Evolutionary conservation across 2,888 invertebrate species (phyloP).

Genomic region (Perizoma flavofasciatum): DNA sequence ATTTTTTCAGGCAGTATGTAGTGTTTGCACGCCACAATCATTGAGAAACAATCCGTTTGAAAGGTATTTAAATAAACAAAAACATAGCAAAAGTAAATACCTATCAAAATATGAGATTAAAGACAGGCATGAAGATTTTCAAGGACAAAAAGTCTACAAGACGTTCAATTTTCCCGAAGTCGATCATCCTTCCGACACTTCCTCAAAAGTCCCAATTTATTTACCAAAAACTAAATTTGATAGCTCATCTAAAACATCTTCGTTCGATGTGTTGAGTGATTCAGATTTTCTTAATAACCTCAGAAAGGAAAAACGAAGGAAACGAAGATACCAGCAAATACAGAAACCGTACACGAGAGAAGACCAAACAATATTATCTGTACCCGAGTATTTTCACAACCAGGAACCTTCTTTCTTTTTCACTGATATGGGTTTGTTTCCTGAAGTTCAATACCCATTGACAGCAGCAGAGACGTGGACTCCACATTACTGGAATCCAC

Average conservation of each 20-base stretch:
- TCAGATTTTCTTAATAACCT: constrained; percentile 34
- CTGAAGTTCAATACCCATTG: constrained; percentile 68
- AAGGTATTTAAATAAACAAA: constrained; percentile 15
- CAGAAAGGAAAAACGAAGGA: constrained; percentile 44
- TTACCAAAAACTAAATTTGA: constrained; percentile 15
- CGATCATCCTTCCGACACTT: constrained; percentile 47
- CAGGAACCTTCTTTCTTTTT: constrained; percentile 36
- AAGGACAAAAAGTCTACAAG: constrained; percentile 37
- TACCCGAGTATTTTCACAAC: constrained; percentile 9
- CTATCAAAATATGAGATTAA: constrained; percentile 4
- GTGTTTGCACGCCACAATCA: constrained; percentile 45
- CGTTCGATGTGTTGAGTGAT: constrained; percentile 20
- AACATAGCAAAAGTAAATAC: constrained; percentile 4
- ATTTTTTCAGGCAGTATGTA: constrained; percentile 50
- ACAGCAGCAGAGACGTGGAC: constrained; percentile 60
- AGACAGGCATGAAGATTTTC: constrained; percentile 15
- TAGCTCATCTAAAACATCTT: constrained; percentile 10
- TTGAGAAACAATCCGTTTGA: constrained; percentile 33
- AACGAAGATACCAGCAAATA: constrained; percentile 39
- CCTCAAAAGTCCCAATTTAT: constrained; percentile 24
- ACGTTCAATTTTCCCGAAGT: constrained; percentile 56
- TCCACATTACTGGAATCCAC: constrained; percentile 56
- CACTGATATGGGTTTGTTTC: constrained; percentile 50
- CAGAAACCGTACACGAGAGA: constrained; percentile 18
- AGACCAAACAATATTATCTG: constrained; percentile 3